A percentile compares a stretch with the other conserved stretches of the same genome.
Conservation (phyloP, 2,888 invertebrate species). For the Heliconius cydno region DNA sequence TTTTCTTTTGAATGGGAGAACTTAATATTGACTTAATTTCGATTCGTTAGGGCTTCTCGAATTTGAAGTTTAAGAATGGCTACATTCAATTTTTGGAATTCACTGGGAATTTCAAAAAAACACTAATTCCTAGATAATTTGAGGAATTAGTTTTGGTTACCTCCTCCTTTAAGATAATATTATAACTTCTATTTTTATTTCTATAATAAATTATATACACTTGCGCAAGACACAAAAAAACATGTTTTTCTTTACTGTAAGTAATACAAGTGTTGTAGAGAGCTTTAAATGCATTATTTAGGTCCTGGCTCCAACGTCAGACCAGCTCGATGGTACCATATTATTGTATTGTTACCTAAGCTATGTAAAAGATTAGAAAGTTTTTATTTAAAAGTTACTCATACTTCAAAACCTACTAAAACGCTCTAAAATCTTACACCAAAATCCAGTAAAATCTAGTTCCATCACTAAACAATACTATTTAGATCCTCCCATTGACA, state of each 20-base stretch:
- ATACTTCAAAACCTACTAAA: not conserved
- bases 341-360: not conserved
- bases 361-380: too few species aligned
- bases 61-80: not conserved
- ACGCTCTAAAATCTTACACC: not conserved
- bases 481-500: conserved; percentile 23
- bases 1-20: conserved; percentile 23
- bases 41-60: conserved; percentile 5
- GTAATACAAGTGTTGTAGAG: too few species aligned
- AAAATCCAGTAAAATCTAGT: not conserved
- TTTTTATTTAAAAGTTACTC: too few species aligned
- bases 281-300: too few species aligned
- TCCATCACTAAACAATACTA: not conserved
- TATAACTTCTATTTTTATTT: too few species aligned
- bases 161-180: not conserved
- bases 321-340: not conserved
- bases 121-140: not conserved
- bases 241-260: too few species aligned
- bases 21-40: conserved; percentile 26
- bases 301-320: too few species aligned
- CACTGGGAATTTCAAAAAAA: not conserved
- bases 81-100: conserved; percentile 9
- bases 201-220: too few species aligned
- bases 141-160: not conserved
- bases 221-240: too few species aligned